Base-by-base conservation (phyloP, 2,113 vertebrate genomes). In the Fukomys damarensis region DNA sequence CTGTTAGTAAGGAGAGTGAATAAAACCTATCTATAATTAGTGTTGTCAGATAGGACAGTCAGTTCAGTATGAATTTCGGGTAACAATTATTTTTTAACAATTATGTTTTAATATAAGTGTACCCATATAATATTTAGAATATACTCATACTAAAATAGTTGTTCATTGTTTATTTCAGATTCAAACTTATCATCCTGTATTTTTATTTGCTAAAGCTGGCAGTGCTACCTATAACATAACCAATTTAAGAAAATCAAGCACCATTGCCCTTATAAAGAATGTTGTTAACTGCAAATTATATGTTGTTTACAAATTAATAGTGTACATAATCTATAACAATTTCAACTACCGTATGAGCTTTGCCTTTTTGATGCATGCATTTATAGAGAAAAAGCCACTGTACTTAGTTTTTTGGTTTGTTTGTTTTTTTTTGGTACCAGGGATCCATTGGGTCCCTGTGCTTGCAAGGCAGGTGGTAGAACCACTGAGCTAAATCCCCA, bases 51-150 rank as follows among this genome's bases (percentile, higher is more conserved):
- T 90, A 89, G 20, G 68, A 61, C 35, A 65, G 30, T 61, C n/a
- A 92, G 14, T 93, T 95, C 66, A 77, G 24, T 95, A 38, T 79
- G n/a, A 95, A 83, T 93, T 91, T 59, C 46, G 86, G 63, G 61
- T 81, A 59, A 61, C 74, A 86, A 81, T 61, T 54, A 46, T 52
- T 56, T 91, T 90, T 95, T 94, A 92, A 32, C n/a, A n/a, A 81
- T 61, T 54, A 46, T 52, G 61, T 91, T 90, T 95, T 94, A 92
- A 32, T 59, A 12, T 95, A 81, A 80, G 19, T 89, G 54, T 93
- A 26, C 41, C 30, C 72, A 76, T 41, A 22, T 26, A 92, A 54
- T 82, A 86, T 77, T 66, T 32, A 32, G 38, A 35, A 70, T 91
- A 82, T 68, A 79, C 20, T 68, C 81, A 68, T 24, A 82, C 52